Evolutionary conservation across 2,797 vertebrate genomes (phyloP).

Genomic region (Falco cherrug): DNA sequence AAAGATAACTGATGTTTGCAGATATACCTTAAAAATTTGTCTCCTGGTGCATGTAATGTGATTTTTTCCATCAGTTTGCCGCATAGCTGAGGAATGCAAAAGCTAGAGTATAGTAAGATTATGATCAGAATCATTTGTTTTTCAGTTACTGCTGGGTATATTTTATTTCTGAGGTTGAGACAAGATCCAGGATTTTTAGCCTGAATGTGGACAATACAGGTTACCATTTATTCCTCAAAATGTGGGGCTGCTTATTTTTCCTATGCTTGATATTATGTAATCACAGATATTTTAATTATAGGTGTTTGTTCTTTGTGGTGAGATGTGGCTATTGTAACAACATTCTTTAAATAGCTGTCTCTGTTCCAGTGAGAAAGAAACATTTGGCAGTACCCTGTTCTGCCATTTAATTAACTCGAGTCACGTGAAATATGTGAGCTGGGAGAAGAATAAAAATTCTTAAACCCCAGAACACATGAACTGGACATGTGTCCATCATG

Average conservation of each 20-base stretch:
- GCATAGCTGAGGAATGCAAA: conserved; percentile 20
- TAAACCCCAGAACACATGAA: background rate
- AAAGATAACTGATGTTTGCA: conserved; percentile 14
- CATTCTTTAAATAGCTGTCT: background rate
- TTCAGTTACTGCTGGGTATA: background rate
- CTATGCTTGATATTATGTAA: conserved; percentile 2
- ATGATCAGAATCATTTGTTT: conserved; percentile 25
- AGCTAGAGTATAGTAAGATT: background rate
- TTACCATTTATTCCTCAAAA: conserved; percentile 23
- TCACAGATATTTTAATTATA: conserved; percentile 1
- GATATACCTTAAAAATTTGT: conserved; percentile 14
- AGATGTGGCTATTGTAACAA: background rate
- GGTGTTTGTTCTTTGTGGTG: background rate
- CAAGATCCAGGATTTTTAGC: conserved; percentile 8
- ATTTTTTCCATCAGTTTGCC: conserved; percentile 25
- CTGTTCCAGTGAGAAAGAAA: background rate
- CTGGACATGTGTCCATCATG: background rate
- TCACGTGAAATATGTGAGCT: background rate
- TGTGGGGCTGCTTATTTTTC: background rate
- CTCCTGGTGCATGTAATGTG: background rate
- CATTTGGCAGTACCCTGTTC: background rate
- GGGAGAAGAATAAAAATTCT: background rate
- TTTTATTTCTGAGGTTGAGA: conserved; percentile 28
- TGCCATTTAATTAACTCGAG: conserved; percentile 23
- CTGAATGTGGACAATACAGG: background rate